phyloP scores from a whole-genome alignment of 2,113 vertebrate species.

The Oryzias celebensis region DNA sequence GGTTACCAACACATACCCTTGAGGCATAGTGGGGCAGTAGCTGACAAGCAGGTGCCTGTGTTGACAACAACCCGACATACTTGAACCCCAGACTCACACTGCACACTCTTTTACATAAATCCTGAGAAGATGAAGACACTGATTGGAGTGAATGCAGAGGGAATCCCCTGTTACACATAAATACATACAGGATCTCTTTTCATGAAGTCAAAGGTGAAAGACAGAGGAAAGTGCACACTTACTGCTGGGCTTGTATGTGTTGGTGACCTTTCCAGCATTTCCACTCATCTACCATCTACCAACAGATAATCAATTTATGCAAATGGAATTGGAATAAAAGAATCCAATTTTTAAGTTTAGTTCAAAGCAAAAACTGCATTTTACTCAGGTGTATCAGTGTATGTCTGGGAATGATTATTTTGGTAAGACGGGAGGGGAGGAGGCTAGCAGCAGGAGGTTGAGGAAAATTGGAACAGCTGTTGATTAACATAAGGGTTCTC shows the following conservation, averaged over 20 bases:
- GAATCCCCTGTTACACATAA: conserved; percentile 66
- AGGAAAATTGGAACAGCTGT: conserved; percentile 71
- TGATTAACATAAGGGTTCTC: conserved; percentile 67
- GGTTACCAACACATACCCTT: conserved; percentile 78
- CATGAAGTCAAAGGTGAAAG: conserved; percentile 59
- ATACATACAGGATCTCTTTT: conserved; percentile 41
- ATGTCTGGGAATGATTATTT: conserved; percentile 70
- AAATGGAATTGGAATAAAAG: conserved; percentile 2
- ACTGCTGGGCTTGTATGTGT: conserved; percentile 35
- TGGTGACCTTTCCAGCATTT: conserved; percentile 21
- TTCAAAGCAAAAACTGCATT: conserved; percentile 28
- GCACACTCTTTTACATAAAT: conserved; percentile 35
- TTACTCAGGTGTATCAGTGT: conserved; percentile 63
- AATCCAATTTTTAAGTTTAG: no score
- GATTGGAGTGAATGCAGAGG: conserved; percentile 65
- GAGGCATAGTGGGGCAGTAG: conserved; percentile 57
- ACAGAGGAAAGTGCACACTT: conserved; percentile 42
- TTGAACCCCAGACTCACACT: conserved; percentile 43
- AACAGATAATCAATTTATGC: neutral
- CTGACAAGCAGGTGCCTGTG: conserved; percentile 77
- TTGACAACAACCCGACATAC: conserved; percentile 61
- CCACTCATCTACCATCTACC: conserved; percentile 36
- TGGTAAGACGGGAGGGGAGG: conserved; percentile 39
- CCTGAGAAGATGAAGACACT: conserved; percentile 38
- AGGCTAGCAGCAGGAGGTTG: conserved; percentile 44